phyloP scores from a whole-genome alignment of 2,888 invertebrate genomes.

The Piscicola geometra region DNA sequence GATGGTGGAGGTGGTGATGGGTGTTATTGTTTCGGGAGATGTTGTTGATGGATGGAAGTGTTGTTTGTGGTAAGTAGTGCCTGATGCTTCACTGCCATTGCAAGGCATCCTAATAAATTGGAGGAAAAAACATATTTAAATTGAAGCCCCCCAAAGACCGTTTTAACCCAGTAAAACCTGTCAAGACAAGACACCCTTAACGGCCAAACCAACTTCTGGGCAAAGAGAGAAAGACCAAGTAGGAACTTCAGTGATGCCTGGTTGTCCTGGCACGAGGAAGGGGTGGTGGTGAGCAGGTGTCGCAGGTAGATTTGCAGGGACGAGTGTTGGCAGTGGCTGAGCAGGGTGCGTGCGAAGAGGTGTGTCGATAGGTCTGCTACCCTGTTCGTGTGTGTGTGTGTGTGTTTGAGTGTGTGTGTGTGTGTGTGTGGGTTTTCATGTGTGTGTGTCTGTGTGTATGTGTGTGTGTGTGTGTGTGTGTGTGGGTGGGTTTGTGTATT shows the following conservation, averaged over 20 bases:
- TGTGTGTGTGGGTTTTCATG: neutral
- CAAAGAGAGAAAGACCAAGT: neutral
- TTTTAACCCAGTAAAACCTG: no score
- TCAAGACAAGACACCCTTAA: no score
- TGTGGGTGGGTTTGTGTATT: neutral
- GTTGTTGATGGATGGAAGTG: no score
- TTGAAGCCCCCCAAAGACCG: no score
- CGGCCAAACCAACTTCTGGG: neutral
- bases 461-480: neutral
- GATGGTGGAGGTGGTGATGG: no score
- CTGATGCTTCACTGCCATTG: no score
- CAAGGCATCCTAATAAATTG: no score
- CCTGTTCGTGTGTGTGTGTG: neutral
- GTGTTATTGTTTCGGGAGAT: no score
- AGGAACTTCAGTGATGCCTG: neutral
- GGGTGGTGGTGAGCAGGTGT: no score
- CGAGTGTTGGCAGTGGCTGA: neutral
- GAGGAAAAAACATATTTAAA: no score
- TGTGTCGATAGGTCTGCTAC: neutral
- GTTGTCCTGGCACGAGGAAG: neutral
- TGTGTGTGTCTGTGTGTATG: neutral
- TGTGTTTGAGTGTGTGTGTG: neutral
- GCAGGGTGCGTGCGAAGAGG: neutral
- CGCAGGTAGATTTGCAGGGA: neutral
- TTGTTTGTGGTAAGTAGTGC: no score